These are phyloP conservation scores for Polymixis flavicincta DNA, from an alignment of 2,888 invertebrate genomes.

Conservation along the genomic window DNA sequence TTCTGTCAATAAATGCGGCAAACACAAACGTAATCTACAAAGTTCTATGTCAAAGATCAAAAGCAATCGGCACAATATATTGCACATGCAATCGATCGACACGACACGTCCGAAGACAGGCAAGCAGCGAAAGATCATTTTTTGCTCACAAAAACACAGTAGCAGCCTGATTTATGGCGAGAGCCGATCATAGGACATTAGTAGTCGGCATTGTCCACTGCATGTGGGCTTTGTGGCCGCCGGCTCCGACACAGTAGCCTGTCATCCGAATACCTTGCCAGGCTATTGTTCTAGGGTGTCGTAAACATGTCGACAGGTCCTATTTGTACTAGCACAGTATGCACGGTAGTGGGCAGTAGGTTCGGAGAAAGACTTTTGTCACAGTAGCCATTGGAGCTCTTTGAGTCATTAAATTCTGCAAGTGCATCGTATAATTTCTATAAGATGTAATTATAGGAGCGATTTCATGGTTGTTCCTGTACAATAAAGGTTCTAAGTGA, in stretches of 20 bases:
- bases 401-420: slow-evolving; percentile 49
- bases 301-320: slow-evolving; percentile 89
- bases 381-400: slow-evolving; percentile 27
- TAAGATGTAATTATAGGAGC: slow-evolving; percentile 52
- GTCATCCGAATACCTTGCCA: slow-evolving; percentile 52
- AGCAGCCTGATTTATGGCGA: slow-evolving; percentile 85
- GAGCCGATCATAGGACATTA: slow-evolving; percentile 89
- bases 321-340: slow-evolving; percentile 69
- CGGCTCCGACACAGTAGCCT: slow-evolving; percentile 72
- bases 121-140: slow-evolving; percentile 61
- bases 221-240: slow-evolving; percentile 83
- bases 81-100: slow-evolving; percentile 60
- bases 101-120: slow-evolving; percentile 65
- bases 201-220: slow-evolving; percentile 85
- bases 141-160: slow-evolving; percentile 78
- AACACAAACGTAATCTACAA: slow-evolving; percentile 32
- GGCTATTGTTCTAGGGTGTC: slow-evolving; percentile 83
- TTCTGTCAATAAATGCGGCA: slow-evolving; percentile 39
- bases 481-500: not conserved
- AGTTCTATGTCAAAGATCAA: slow-evolving; percentile 50
- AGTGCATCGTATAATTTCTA: slow-evolving; percentile 40
- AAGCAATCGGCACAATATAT: slow-evolving; percentile 52
- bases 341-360: slow-evolving; percentile 77
- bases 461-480: slow-evolving; percentile 38
- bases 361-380: slow-evolving; percentile 67